Conservation (phyloP, 1,140 invertebrate species). For the Laupala kohalensis region DNA sequence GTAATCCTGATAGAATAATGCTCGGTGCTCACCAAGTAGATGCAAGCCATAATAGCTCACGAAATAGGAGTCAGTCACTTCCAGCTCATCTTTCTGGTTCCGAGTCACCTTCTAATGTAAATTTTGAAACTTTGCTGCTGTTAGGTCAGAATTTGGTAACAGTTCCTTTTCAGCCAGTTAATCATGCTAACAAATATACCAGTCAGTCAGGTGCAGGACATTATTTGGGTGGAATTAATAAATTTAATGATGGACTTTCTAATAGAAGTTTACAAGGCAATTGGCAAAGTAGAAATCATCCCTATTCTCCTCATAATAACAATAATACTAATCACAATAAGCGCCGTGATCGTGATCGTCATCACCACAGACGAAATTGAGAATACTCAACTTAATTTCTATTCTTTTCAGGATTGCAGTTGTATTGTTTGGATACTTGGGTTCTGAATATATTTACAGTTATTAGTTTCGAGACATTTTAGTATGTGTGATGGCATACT, state of each 20-base stretch:
- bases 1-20: neutral
- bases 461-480: too few species aligned
- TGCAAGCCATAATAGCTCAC: neutral
- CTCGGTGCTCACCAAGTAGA: neutral
- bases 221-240: slow-evolving; percentile 2
- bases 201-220: neutral
- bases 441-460: too few species aligned
- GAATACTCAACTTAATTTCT: too few species aligned
- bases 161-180: neutral
- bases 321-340: neutral
- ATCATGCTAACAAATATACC: neutral
- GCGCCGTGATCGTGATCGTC: neutral
- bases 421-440: too few species aligned
- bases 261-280: neutral
- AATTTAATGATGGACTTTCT: neutral
- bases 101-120: neutral
- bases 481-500: too few species aligned
- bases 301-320: neutral
- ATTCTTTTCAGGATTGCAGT: too few species aligned
- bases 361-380: too few species aligned
- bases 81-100: neutral
- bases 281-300: neutral
- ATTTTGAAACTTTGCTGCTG: slow-evolving; percentile 19
- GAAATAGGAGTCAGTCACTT: neutral
- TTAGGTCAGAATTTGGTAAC: slow-evolving; percentile 25